These are phyloP conservation scores for Falco berigora DNA, from an alignment of 2,797 vertebrate species.

Conservation along the genomic window DNA sequence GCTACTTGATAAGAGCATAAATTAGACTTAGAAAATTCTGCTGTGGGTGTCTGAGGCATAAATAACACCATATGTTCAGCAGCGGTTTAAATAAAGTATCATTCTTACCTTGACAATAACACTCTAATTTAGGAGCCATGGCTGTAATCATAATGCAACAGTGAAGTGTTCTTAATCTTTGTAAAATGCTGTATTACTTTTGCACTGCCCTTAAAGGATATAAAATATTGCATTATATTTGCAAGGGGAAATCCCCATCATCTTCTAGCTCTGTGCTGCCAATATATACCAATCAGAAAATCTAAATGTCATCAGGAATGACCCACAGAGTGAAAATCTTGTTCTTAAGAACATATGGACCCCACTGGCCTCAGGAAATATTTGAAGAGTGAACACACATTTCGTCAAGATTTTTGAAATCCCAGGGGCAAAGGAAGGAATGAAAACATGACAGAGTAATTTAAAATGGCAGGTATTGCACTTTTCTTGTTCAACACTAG, in stretches of 20 bases:
- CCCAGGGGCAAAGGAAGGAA: conserved; percentile 61
- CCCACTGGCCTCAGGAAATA: conserved; percentile 78
- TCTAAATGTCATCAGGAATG: conserved; percentile 62
- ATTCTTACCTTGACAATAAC: conserved; percentile 25
- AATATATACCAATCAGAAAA: conserved; percentile 57
- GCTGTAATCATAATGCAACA: neutral
- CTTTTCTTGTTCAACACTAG: conserved; percentile 60
- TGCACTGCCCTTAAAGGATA: neutral
- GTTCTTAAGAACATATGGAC: conserved; percentile 73
- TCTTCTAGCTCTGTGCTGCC: neutral
- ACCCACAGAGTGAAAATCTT: conserved; percentile 66
- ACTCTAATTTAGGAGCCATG: neutral
- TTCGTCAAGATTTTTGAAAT: conserved; percentile 74
- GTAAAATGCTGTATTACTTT: neutral
- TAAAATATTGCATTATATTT: neutral
- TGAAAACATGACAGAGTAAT: conserved; percentile 75
- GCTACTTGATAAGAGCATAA: conserved; percentile 17
- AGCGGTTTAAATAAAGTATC: conserved; percentile 12
- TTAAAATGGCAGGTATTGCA: conserved; percentile 73
- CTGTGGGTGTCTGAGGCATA: conserved; percentile 27
- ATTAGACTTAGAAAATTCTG: conserved; percentile 40
- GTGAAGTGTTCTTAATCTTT: neutral
- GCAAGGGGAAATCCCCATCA: neutral
- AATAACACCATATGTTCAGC: conserved; percentile 54
- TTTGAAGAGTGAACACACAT: conserved; percentile 73